These are phyloP conservation scores for Melanotaenia pygmaea DNA, from an alignment of 2,797 vertebrate genomes.

Conservation along the genomic window DNA sequence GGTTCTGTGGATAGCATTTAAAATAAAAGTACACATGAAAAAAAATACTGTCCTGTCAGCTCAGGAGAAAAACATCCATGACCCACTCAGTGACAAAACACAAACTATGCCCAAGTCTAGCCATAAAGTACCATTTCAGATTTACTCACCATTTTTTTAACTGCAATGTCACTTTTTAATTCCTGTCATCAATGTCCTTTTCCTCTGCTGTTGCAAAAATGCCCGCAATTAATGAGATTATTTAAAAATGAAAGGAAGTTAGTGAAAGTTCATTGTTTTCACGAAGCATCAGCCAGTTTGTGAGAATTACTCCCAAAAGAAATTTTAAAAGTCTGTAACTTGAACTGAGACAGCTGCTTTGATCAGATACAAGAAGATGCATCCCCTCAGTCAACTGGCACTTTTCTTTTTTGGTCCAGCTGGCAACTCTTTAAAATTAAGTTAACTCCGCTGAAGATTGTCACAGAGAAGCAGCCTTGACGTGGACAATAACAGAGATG, in stretches of 20 bases:
- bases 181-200: constrained; percentile 35
- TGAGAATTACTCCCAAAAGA: constrained; percentile 24
- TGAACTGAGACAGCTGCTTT: constrained; percentile 24
- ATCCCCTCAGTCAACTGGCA: constrained; percentile 39
- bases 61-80: constrained; percentile 14
- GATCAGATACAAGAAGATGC: constrained; percentile 45
- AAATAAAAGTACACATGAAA: not conserved
- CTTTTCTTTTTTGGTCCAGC: constrained; percentile 16
- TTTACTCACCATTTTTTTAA: constrained; percentile 69
- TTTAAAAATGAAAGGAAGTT: not conserved
- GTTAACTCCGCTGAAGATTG: constrained; percentile 44
- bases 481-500: constrained; percentile 43
- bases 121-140: constrained; percentile 18
- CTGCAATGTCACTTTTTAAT: constrained; percentile 29
- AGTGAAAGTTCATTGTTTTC: constrained; percentile 8
- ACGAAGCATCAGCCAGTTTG: constrained; percentile 31
- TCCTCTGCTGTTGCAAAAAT: constrained; percentile 29
- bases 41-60: not conserved
- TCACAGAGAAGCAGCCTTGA: constrained; percentile 33
- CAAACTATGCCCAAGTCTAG: constrained; percentile 25
- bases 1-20: not conserved
- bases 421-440: constrained; percentile 20
- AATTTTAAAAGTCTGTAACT: constrained; percentile 13
- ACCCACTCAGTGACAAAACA: not conserved
- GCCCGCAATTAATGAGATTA: constrained; percentile 19